Percentiles rank a stretch among this genome's conserved stretches.
These are phyloP conservation scores for Macroglossus sobrinus DNA, from an alignment of 2,113 vertebrate genomes.

Conservation along the genomic window DNA sequence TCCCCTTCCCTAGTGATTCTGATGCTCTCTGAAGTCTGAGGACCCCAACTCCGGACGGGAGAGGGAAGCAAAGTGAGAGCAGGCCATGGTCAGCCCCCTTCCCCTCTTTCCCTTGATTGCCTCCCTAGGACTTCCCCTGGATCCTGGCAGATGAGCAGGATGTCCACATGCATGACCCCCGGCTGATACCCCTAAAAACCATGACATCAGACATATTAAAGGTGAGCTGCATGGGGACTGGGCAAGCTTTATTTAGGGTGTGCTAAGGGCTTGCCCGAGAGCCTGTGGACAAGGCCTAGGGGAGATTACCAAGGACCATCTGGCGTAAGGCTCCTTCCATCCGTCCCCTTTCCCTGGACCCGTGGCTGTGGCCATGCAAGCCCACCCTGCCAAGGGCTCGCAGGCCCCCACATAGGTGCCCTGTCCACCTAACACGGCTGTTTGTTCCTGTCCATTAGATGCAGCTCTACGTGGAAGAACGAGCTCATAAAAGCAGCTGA, in stretches of 20 bases:
- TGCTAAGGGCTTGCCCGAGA: background rate
- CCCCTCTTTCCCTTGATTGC: background rate
- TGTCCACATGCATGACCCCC: slow-evolving; percentile 94
- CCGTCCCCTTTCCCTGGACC: background rate
- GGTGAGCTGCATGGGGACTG: slow-evolving; percentile 77
- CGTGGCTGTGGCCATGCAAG: background rate
- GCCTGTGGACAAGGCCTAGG: background rate
- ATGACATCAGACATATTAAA: slow-evolving; percentile 99
- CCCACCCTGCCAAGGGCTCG: background rate
- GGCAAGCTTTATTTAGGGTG: background rate
- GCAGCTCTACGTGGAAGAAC: slow-evolving; percentile 98
- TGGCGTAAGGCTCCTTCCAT: background rate
- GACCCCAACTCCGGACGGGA: background rate
- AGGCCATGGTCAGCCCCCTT: background rate
- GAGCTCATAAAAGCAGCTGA: slow-evolving; percentile 92
- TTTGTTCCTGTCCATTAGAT: slow-evolving; percentile 83
- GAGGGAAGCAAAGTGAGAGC: background rate
- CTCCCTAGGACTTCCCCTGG: slow-evolving; percentile 94
- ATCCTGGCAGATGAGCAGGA: slow-evolving; percentile 98
- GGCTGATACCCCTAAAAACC: slow-evolving; percentile 95
- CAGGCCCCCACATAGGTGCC: background rate
- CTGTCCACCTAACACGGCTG: background rate
- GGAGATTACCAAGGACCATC: background rate
- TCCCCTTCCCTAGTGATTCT: background rate
- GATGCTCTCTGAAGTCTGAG: background rate